Evolutionary conservation across 2,888 invertebrate species (phyloP).

Genomic region (Molorchus minor): DNA sequence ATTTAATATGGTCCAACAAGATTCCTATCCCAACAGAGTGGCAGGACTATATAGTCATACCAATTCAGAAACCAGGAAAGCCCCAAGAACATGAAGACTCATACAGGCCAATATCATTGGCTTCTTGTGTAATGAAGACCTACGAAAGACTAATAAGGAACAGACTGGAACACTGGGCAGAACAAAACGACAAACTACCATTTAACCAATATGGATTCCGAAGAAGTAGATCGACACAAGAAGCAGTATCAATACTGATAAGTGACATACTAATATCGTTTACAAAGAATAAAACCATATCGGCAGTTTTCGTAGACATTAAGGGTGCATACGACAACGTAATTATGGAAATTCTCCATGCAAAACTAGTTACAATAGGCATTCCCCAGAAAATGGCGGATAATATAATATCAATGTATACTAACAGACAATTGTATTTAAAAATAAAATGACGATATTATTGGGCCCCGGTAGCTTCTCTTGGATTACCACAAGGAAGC

Average conservation of each 20-base stretch:
- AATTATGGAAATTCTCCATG: neutral
- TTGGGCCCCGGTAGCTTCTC: neutral
- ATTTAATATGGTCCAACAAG: neutral
- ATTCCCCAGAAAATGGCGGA: neutral
- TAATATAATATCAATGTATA: neutral
- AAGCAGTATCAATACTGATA: neutral
- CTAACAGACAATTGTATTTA: neutral
- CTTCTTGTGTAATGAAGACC: slow-evolving; percentile 3
- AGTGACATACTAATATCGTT: neutral
- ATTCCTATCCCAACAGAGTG: neutral
- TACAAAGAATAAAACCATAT: neutral
- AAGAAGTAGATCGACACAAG: neutral
- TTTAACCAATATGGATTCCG: neutral
- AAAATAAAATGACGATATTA: neutral
- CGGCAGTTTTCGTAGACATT: neutral
- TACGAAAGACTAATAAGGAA: slow-evolving; percentile 2
- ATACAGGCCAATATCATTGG: neutral
- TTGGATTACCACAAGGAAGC: slow-evolving; percentile 6
- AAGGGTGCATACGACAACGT: slow-evolving; percentile 17
- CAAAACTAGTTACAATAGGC: slow-evolving; percentile 7
- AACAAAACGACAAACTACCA: neutral
- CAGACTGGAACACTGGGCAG: neutral
- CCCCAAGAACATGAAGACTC: neutral
- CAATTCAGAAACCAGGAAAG: neutral
- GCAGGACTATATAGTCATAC: neutral